Base-by-base conservation (phyloP, 2,797 vertebrate genomes). In the Bradypodion ventrale region DNA sequence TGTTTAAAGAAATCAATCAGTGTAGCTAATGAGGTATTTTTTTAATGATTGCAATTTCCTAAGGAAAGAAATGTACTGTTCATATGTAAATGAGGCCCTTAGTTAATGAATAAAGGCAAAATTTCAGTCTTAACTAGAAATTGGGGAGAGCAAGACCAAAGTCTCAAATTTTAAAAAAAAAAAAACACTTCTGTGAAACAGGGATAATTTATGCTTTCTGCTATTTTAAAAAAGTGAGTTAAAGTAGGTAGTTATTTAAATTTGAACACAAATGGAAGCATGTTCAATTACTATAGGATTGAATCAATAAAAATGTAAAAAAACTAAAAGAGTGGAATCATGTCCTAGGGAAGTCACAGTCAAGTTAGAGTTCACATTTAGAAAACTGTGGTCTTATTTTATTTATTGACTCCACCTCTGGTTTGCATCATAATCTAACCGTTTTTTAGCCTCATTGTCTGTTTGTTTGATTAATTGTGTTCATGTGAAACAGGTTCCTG, bases 21-120 rank as follows among this genome's bases (percentile, higher is more conserved):
- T 59, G 52, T 72, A 85, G n/a, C 27, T 92, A 90, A 91, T 89
- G 77, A 93, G 42, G 4, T 92, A 91, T 91, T 89, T 90, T 85
- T 72, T 88, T 87, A 91, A 92, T 74, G 59, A 91, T 78, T 87
- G 76, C 83, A 40, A 78, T 87, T 90, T 89, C 62, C 52, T 82
- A 76, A 86, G 86, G 89, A 90, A 89, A 29, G 75, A 75, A 88
- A 59, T 68, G 13, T 78, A 78, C 65, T 83, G 29, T 89, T 93
- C 85, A 85, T 75, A 92, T 89, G 86, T 75, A 92, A 94, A 89
- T 90, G 10, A 83, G 7, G 44, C 87, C 83, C 86, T 52, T 0
- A 0, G 59, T 73, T 89, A 90, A 87, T 88, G 59, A 89, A 78
- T 88, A 90, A 91, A 93, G 5, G 3, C 37, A 87, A 63, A 87